Evolutionary conservation across 2,888 invertebrate species (phyloP).

Genomic region (Ophion slaviceki): DNA sequence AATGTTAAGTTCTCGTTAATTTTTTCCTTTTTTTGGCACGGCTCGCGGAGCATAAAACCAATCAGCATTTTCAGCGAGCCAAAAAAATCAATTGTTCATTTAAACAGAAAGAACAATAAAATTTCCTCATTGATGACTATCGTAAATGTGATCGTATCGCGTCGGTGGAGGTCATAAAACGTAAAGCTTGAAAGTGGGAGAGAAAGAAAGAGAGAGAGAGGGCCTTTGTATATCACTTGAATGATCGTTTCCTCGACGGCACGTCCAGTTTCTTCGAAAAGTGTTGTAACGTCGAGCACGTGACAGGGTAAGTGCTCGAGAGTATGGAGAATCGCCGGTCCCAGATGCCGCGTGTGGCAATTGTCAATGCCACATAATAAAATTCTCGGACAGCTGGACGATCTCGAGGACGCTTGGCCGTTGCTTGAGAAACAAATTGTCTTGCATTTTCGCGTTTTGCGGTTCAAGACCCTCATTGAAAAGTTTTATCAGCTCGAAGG

Average conservation of each 20-base stretch:
- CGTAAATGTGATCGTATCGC: too few species aligned
- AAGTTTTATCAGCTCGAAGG: neutral
- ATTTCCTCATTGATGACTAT: too few species aligned
- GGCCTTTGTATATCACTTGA: constrained; percentile 85
- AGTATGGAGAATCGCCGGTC: constrained; percentile 91
- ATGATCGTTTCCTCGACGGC: constrained; percentile 92
- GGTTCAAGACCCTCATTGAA: neutral
- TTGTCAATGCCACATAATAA: constrained; percentile 84
- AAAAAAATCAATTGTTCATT: too few species aligned
- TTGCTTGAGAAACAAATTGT: constrained; percentile 65
- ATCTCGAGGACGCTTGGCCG: constrained; percentile 73
- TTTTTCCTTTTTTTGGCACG: too few species aligned
- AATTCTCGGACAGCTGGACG: constrained; percentile 83
- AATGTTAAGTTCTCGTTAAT: too few species aligned
- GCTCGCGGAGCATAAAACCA: too few species aligned
- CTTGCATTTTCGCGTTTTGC: neutral
- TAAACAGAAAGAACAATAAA: too few species aligned
- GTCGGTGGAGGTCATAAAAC: neutral
- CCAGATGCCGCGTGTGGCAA: constrained; percentile 88
- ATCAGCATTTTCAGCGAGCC: too few species aligned
- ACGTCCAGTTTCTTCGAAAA: constrained; percentile 87
- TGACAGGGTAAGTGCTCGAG: constrained; percentile 90
- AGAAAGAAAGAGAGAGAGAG: neutral
- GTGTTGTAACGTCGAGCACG: constrained; percentile 87
- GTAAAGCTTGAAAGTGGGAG: neutral